Evolutionary conservation across 1,140 invertebrate genomes (phyloP).

Genomic region (Scaptomyza pallida): DNA sequence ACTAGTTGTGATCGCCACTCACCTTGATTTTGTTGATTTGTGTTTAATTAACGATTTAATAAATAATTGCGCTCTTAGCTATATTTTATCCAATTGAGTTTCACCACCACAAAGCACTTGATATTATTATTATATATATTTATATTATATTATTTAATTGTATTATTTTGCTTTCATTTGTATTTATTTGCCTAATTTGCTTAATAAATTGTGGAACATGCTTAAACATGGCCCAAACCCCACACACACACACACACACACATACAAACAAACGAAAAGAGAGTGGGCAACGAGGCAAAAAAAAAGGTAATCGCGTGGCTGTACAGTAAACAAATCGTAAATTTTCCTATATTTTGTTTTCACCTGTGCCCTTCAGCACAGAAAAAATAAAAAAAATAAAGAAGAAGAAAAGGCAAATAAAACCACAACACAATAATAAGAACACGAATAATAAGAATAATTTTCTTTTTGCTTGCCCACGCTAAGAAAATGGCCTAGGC

Average conservation of each 20-base stretch:
- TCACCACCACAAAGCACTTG: not conserved
- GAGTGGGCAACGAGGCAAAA: not conserved
- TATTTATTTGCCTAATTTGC: constrained; percentile 38
- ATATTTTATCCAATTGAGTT: not conserved
- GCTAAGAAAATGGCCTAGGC: constrained; percentile 20
- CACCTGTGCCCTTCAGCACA: constrained; percentile 33
- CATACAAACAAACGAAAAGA: not conserved
- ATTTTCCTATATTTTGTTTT: constrained; percentile 30
- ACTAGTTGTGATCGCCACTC: constrained; percentile 26
- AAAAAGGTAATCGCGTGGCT: constrained; percentile 49
- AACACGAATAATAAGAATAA: constrained; percentile 28
- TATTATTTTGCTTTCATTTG: not conserved
- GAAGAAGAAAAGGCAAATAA: constrained; percentile 34
- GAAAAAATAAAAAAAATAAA: not conserved
- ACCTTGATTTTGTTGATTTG: constrained; percentile 30
- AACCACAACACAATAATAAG: constrained; percentile 46
- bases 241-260: not conserved
- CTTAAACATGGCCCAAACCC: constrained; percentile 1
- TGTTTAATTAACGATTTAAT: not conserved
- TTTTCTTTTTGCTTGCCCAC: constrained; percentile 26
- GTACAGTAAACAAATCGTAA: constrained; percentile 63
- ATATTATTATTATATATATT: too few relatives aligned
- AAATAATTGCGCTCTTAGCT: not conserved
- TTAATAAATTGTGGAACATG: constrained; percentile 44
- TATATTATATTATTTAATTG: not conserved